These are phyloP conservation scores for Cavia aperea DNA, from an alignment of 2,113 vertebrate genomes.

Conservation along the genomic window DNA sequence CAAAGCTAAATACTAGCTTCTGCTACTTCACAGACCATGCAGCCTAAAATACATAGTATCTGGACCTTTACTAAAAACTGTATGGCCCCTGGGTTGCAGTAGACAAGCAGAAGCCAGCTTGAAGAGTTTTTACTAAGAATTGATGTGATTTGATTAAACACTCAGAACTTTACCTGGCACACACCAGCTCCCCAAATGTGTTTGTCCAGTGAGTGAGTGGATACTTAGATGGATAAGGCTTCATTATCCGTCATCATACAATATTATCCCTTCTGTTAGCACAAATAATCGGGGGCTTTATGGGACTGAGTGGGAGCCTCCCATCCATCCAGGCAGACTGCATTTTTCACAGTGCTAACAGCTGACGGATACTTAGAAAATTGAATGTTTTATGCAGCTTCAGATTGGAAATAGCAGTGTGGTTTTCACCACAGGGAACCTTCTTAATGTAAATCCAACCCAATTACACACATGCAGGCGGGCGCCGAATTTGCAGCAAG, in stretches of 20 bases:
- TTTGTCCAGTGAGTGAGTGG: slow-evolving; percentile 19
- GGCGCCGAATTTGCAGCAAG: slow-evolving; percentile 69
- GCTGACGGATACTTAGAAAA: slow-evolving; percentile 72
- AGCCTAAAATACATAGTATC: neutral
- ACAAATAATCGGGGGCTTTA: slow-evolving; percentile 25
- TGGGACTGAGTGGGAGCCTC: neutral
- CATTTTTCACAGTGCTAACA: slow-evolving; percentile 51
- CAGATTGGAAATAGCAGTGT: slow-evolving; percentile 71
- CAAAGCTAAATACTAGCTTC: neutral
- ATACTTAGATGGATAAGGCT: slow-evolving; percentile 15
- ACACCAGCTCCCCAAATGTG: neutral
- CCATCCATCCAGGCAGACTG: neutral
- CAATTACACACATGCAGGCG: slow-evolving; percentile 74
- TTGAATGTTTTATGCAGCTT: slow-evolving; percentile 71
- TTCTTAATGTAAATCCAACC: slow-evolving; percentile 72
- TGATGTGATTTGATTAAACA: neutral
- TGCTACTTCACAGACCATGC: neutral
- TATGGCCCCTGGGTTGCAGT: neutral
- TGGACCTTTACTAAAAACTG: neutral
- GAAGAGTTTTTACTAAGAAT: neutral
- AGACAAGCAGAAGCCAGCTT: neutral
- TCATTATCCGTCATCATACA: slow-evolving; percentile 40
- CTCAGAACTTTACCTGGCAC: neutral
- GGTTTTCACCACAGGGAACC: slow-evolving; percentile 76
- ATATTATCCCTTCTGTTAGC: slow-evolving; percentile 39